phyloP scores from a whole-genome alignment of 2,888 invertebrate genomes.

The Apodemia duryi region DNA sequence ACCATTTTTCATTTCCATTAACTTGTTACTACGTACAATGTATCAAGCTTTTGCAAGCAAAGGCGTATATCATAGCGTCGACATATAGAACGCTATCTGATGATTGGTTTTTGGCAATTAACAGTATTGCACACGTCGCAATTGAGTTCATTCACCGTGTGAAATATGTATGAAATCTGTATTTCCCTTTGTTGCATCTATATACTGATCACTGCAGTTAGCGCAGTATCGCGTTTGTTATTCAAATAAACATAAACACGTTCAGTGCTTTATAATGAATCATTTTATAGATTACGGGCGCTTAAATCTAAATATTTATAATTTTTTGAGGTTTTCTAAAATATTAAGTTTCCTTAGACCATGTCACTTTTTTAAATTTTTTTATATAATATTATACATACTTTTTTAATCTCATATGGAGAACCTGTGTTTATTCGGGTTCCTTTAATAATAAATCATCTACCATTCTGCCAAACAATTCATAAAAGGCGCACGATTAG shows the following conservation, averaged over 20 bases:
- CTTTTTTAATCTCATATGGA: too few relatives aligned
- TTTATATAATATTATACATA: too few relatives aligned
- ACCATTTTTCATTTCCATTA: conserved; percentile 22
- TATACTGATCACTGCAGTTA: conserved; percentile 28
- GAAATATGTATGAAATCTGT: conserved; percentile 74
- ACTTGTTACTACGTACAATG: conserved; percentile 25
- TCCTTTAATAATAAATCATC: too few relatives aligned
- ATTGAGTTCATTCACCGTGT: conserved; percentile 75
- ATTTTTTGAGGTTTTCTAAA: too few relatives aligned
- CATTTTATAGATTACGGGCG: not conserved
- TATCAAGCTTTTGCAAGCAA: conserved; percentile 62
- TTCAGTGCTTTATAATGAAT: conserved; percentile 2
- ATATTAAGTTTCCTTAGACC: too few relatives aligned
- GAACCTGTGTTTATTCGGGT: too few relatives aligned
- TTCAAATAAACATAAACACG: conserved; percentile 28
- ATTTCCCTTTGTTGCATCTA: conserved; percentile 62
- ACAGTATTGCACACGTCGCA: conserved; percentile 75
- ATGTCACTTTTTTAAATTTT: too few relatives aligned
- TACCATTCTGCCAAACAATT: too few relatives aligned
- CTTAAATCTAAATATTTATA: not conserved
- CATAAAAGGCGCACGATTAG: too few relatives aligned
- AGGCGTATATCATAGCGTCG: conserved; percentile 72
- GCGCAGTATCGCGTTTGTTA: conserved; percentile 29
- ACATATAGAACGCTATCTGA: conserved; percentile 75
- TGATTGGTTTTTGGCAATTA: conserved; percentile 80